phyloP scores from a whole-genome alignment of 2,797 vertebrate species.

The Trematomus bernacchii region DNA sequence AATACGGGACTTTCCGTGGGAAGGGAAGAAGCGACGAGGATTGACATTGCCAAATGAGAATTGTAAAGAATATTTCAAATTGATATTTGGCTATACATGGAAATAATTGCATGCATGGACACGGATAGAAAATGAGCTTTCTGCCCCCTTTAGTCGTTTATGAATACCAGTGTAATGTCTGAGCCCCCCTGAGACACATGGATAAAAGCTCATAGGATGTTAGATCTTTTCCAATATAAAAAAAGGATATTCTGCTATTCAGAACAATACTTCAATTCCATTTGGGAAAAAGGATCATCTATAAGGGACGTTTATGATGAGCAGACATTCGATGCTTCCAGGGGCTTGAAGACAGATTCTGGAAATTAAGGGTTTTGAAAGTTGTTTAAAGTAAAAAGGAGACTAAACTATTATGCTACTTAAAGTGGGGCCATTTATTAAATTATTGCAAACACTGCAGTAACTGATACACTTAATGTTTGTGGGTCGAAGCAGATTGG shows the following conservation, averaged over 20 bases:
- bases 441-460: too few species aligned
- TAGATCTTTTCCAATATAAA: not conserved
- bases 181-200: not conserved
- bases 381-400: not conserved
- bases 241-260: not conserved
- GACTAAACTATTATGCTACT: not conserved
- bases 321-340: not conserved
- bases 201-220: not conserved
- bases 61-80: conserved; percentile 5
- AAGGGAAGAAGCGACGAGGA: not conserved
- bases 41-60: not conserved
- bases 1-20: not conserved
- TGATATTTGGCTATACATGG: not conserved
- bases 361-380: not conserved
- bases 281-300: not conserved
- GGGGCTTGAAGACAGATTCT: not conserved
- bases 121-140: not conserved
- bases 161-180: not conserved
- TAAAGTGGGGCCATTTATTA: not conserved
- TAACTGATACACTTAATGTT: too few species aligned
- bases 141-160: not conserved
- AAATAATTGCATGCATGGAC: not conserved
- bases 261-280: not conserved
- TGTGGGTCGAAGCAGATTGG: too few species aligned
- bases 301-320: not conserved